Conservation (phyloP, 2,888 invertebrate species). For the Lingula anatina region DNA sequence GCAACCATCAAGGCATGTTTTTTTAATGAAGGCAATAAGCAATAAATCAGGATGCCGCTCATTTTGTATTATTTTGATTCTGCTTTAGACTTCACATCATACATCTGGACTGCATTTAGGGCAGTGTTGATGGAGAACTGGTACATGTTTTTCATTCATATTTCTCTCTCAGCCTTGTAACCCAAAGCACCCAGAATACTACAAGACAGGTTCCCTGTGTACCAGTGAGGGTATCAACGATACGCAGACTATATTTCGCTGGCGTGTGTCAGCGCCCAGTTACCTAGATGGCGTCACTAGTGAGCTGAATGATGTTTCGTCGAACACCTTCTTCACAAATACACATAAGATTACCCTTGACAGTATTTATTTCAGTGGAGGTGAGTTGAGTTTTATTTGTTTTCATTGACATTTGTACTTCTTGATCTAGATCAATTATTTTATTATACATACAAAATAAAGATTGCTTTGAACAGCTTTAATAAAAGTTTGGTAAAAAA, state of each 20-base stretch:
- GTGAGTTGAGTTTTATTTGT: slow-evolving; percentile 24
- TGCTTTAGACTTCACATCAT: too few species aligned
- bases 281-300: slow-evolving; percentile 33
- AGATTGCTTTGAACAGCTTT: too few species aligned
- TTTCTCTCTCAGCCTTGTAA: slow-evolving; percentile 41
- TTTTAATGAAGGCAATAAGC: too few species aligned
- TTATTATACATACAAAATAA: too few species aligned
- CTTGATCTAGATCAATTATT: too few species aligned
- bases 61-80: too few species aligned
- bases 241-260: slow-evolving; percentile 42
- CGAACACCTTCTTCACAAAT: slow-evolving; percentile 46
- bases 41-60: too few species aligned
- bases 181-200: slow-evolving; percentile 44
- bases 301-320: slow-evolving; percentile 38
- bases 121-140: too few species aligned
- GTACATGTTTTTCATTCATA: slow-evolving; percentile 1
- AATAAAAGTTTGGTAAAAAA: too few species aligned
- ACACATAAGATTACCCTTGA: slow-evolving; percentile 45
- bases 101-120: too few species aligned
- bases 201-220: slow-evolving; percentile 36
- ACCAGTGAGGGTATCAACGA: slow-evolving; percentile 44
- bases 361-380: slow-evolving; percentile 48
- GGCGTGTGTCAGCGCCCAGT: slow-evolving; percentile 46
- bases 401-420: too few species aligned
- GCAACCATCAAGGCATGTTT: too few species aligned